Evolutionary conservation across 2,888 invertebrate species (phyloP), one percentile per base, ranked within the genome.

Genomic region (Dynastes hyllus): DNA sequence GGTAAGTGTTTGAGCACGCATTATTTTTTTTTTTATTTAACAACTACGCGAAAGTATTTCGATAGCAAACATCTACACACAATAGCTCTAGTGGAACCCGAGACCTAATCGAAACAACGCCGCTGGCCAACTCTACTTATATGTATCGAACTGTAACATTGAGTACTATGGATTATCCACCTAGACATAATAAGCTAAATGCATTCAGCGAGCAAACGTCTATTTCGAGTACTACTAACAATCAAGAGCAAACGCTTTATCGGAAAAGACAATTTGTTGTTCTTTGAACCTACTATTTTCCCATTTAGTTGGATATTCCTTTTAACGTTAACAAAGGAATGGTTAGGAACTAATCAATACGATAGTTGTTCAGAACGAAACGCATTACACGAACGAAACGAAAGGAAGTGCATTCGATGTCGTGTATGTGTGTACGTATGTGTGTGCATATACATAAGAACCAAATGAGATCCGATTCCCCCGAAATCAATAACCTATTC

Each of bases 401-500:
- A 3, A 3, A 3, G 16, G 16, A 53, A 53, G 13, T 53, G 16
- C n/a, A 53, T 16, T 16, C n/a, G n/a, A 13, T 16, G 13, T 53
- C 13, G n/a, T 53, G 3, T 16, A 53, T 13, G n/a, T 32, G 29
- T 22, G 11, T 40, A 32, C 22, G 5, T 32, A 2, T 5, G 0
- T 2, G 5, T 37, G 32, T 37, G 32, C 0, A 5, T 37, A 37
- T 37, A 37, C 32, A 37, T 37, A 75, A 75, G 61, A 27, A 75
- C 61, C 61, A 75, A 75, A 75, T 45, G 61, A 58, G 61, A 61
- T 61, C 22, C 73, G 45, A 75, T 50, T 75, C 6, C 69, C 22
- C 6, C 0, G 51, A 69, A 45, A 77, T 77, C 77, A 61, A 77
- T 77, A 77, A 51, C 27, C 77, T 53, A 66, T 69, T 61, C 61